A percentile compares a stretch with the other conserved stretches of the same genome.
phyloP scores from a whole-genome alignment of 2,797 vertebrate genomes.

The Paratrypauchen microcephalus region DNA sequence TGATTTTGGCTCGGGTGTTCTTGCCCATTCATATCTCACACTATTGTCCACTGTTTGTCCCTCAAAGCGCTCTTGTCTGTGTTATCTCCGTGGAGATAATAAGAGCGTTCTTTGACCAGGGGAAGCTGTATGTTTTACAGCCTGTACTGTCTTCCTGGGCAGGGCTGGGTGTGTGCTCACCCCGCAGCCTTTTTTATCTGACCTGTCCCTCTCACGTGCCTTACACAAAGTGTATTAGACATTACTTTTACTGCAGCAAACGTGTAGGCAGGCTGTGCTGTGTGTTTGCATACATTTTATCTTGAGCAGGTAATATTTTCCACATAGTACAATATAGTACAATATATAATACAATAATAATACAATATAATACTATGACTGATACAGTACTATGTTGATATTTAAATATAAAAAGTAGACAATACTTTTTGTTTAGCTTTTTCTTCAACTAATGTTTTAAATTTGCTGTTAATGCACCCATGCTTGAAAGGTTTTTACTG shows the following conservation, averaged over 20 bases:
- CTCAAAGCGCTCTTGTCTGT: conserved; percentile 34
- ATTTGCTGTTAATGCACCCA: not conserved
- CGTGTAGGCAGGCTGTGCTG: conserved; percentile 1
- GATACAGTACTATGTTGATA: not conserved
- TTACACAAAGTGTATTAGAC: conserved; percentile 21
- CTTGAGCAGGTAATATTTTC: not conserved
- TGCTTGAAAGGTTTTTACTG: not conserved
- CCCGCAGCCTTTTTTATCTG: conserved; percentile 35
- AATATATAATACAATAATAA: too few species aligned
- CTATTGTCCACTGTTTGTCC: conserved; percentile 6
- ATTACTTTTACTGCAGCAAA: conserved; percentile 20
- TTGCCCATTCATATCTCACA: conserved; percentile 28
- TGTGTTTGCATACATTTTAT: not conserved
- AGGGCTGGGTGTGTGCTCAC: conserved; percentile 17
- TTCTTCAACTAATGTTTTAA: too few species aligned
- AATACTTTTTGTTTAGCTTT: not conserved
- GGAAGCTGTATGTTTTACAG: conserved; percentile 21
- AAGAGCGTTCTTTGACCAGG: conserved; percentile 25
- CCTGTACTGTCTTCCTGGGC: conserved; percentile 24
- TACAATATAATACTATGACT: not conserved
- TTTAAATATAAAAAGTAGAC: not conserved
- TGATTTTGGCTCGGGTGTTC: conserved; percentile 24
- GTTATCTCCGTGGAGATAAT: conserved; percentile 43
- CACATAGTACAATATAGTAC: not conserved
- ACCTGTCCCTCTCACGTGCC: conserved; percentile 26